phyloP scores from a whole-genome alignment of 92 coral and sea anemone genomes.

The Epizoanthus scotinus region DNA sequence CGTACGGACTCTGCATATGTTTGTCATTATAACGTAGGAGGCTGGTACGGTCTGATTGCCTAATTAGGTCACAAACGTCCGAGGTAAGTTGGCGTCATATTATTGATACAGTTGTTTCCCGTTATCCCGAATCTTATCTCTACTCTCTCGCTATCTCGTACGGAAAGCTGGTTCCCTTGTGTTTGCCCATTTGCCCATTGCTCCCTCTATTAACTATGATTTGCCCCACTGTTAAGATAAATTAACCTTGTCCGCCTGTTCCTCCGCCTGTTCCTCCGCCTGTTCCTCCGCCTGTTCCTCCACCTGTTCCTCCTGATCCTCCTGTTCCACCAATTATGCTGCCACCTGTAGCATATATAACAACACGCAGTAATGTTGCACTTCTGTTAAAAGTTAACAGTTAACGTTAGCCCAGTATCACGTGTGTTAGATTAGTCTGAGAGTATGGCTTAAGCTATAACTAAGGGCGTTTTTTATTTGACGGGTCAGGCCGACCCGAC shows the following conservation, averaged over 20 bases:
- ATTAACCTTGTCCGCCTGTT: slow-evolving; percentile 6
- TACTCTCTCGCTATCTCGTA: no score
- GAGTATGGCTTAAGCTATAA: neutral
- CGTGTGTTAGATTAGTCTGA: neutral
- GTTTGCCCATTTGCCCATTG: no score
- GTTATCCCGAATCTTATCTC: no score
- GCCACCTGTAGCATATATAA: neutral
- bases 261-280: neutral
- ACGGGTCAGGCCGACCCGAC: no score
- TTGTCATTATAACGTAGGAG: neutral
- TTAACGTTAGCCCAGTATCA: neutral
- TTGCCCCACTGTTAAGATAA: neutral
- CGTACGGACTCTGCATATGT: no score
- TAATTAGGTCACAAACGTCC: no score
- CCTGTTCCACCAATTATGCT: slow-evolving; percentile 7
- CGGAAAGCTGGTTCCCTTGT: no score
- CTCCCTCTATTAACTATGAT: no score
- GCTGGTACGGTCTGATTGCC: no score
- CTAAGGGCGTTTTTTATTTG: neutral
- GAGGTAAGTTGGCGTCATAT: neutral
- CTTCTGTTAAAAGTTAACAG: neutral
- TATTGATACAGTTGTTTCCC: no score
- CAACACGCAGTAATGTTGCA: neutral
- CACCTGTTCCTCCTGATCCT: neutral
- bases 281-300: neutral